These are phyloP conservation scores for Lamellibrachia columna DNA, from an alignment of 2,888 invertebrate genomes.

Conservation along the genomic window DNA sequence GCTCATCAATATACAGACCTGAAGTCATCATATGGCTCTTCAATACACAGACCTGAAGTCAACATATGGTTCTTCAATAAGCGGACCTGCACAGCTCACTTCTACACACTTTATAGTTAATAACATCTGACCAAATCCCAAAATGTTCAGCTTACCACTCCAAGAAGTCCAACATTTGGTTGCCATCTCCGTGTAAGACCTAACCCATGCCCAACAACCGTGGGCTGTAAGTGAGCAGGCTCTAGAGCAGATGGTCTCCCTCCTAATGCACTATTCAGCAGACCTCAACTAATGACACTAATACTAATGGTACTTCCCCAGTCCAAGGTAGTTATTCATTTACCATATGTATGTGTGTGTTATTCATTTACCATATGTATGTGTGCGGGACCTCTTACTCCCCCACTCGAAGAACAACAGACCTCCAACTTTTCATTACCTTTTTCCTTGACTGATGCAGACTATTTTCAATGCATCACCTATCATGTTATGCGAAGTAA, in stretches of 20 bases:
- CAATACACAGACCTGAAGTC: not conserved
- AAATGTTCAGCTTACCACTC: not conserved
- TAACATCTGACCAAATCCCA: not conserved
- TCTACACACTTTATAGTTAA: no score
- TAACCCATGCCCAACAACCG: not conserved
- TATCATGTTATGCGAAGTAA: no score
- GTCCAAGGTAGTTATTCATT: not conserved
- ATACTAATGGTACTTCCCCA: not conserved
- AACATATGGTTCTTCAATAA: no score
- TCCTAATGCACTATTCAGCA: not conserved
- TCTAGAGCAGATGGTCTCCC: not conserved
- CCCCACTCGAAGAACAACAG: not conserved
- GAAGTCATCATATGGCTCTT: not conserved
- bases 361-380: constrained; percentile 5
- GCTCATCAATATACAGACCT: not conserved
- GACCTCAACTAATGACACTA: not conserved
- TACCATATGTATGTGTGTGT: not conserved
- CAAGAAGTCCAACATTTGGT: no score
- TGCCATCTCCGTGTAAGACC: no score
- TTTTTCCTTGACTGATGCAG: not conserved
- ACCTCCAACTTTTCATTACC: not conserved
- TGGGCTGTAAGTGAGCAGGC: not conserved
- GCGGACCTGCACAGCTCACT: no score
- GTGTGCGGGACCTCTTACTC: not conserved
- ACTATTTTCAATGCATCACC: no score